phyloP scores from a whole-genome alignment of 2,113 vertebrate genomes.

The Corythornis cristatus region DNA sequence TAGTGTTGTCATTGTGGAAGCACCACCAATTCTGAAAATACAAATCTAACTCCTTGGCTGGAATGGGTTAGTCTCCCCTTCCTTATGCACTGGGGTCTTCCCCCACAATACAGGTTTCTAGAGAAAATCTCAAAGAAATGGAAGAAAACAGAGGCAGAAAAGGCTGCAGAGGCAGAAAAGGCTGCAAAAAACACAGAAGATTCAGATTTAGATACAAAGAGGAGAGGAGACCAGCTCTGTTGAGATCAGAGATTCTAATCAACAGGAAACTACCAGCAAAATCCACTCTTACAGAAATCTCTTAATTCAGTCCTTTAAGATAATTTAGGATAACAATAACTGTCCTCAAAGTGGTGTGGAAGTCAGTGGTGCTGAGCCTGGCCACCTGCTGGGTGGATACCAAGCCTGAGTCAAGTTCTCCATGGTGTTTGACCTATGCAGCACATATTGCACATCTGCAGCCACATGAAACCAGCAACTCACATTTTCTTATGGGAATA shows the following conservation, averaged over 20 bases:
- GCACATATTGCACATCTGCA: neutral
- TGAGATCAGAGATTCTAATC: neutral
- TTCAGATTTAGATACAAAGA: neutral
- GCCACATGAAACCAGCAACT: neutral
- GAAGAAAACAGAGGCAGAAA: neutral
- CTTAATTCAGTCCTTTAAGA: neutral
- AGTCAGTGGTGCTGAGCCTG: neutral
- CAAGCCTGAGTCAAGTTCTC: neutral
- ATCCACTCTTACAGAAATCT: neutral
- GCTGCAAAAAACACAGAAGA: neutral
- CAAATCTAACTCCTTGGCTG: neutral
- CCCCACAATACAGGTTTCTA: neutral
- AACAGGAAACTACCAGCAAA: neutral
- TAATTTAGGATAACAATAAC: neutral
- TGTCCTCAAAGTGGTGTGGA: neutral
- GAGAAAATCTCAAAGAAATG: neutral
- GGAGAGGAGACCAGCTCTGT: neutral
- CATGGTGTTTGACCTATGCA: accelerated
- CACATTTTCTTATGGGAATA: neutral
- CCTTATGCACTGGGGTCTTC: neutral
- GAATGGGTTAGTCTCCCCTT: neutral
- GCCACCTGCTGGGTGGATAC: neutral
- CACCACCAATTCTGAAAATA: neutral
- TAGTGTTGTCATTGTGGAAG: neutral
- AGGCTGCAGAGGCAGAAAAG: neutral